Conservation (phyloP, 1,140 invertebrate species). For the Rhyacophila brunnea region DNA sequence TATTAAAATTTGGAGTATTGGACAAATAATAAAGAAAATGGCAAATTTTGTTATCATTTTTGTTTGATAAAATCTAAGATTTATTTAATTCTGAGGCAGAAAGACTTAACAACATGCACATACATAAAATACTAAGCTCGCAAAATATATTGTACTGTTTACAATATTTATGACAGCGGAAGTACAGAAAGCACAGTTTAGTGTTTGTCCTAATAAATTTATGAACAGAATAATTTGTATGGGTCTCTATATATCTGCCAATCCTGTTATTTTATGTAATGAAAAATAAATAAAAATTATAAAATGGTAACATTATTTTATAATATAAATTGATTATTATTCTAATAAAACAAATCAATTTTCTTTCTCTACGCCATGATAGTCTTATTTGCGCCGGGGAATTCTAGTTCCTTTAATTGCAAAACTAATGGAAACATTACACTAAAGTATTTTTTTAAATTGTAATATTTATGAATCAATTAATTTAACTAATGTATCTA, state of each 20-base stretch:
- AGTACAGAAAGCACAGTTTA: not conserved
- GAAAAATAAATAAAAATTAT: not conserved
- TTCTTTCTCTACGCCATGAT: not conserved
- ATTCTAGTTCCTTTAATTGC: not conserved
- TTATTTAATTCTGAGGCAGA: not conserved
- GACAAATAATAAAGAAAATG: no score
- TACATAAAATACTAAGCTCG: slow-evolving; percentile 1
- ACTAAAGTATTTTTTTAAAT: no score
- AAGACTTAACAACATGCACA: slow-evolving; percentile 1
- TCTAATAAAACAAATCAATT: not conserved
- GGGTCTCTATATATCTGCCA: no score
- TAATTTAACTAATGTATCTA: no score
- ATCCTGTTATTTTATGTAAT: no score
- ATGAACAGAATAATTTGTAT: not conserved
- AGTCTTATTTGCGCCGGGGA: not conserved
- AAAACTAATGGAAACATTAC: slow-evolving; percentile 1
- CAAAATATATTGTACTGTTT: not conserved
- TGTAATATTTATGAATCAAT: no score
- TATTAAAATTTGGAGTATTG: not conserved
- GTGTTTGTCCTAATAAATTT: not conserved
- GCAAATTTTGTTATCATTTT: no score
- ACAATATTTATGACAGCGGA: not conserved
- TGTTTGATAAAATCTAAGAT: no score
- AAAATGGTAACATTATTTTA: not conserved
- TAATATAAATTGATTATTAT: not conserved